A percentile compares a stretch with the other conserved stretches of the same genome.
phyloP scores from a whole-genome alignment of 2,888 invertebrate species.

The Pollenia griseotomentosa region DNA sequence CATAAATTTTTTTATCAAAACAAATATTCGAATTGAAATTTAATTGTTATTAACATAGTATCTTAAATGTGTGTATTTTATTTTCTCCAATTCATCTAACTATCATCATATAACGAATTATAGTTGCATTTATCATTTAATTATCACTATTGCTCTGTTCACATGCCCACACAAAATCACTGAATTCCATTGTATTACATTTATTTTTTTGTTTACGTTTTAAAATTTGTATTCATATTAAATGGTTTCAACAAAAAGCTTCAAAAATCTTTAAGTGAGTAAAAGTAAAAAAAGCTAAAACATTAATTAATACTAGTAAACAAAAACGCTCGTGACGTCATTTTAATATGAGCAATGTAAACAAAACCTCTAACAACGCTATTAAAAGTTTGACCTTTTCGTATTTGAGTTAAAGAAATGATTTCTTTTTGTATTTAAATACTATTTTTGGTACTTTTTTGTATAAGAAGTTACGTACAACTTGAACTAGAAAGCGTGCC shows the following conservation, averaged over 20 bases:
- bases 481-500: no score
- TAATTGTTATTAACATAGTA: no score
- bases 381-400: background rate
- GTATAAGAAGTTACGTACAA: no score
- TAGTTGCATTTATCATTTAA: no score
- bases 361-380: background rate
- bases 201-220: conserved; percentile 1
- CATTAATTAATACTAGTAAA: conserved; percentile 7
- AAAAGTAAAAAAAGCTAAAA: conserved; percentile 18
- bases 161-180: background rate
- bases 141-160: no score
- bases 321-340: conserved; percentile 45
- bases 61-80: no score
- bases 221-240: conserved; percentile 31
- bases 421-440: background rate
- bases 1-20: no score
- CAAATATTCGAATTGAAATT: no score
- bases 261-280: conserved; percentile 8
- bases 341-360: background rate
- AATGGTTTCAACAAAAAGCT: conserved; percentile 9
- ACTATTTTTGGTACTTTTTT: background rate
- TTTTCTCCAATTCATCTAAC: no score
- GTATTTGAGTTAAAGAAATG: background rate
- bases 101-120: no score
- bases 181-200: conserved; percentile 16